Evolutionary conservation across 1,140 invertebrate species (phyloP).

Genomic region (Eumeta japonica): DNA sequence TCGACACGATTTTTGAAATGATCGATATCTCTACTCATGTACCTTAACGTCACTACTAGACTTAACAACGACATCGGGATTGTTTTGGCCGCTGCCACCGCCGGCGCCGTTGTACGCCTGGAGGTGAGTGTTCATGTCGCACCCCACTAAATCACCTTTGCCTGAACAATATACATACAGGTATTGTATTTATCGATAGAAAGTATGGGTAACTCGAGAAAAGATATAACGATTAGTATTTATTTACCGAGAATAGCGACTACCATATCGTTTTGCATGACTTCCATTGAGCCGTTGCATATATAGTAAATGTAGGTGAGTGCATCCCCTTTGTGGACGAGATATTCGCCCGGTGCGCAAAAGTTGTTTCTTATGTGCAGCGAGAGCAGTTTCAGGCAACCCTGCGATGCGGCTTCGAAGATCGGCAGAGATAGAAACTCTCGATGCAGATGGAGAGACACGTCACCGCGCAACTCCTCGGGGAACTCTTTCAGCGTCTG

Average conservation of each 20-base stretch:
- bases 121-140: constrained; percentile 82
- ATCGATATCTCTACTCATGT: constrained; percentile 9
- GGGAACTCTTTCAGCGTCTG: constrained; percentile 96
- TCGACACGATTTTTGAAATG: no score
- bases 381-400: constrained; percentile 87
- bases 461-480: constrained; percentile 90
- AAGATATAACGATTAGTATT: constrained; percentile 2
- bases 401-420: constrained; percentile 89
- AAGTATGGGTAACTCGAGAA: constrained; percentile 2
- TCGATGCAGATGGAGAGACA: constrained; percentile 91
- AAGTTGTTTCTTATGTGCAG: constrained; percentile 89
- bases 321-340: constrained; percentile 96
- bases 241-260: constrained; percentile 92
- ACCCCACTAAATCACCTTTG: constrained; percentile 94
- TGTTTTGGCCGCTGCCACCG: constrained; percentile 59
- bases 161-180: constrained; percentile 49
- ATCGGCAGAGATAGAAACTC: constrained; percentile 93
- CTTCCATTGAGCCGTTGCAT: constrained; percentile 97
- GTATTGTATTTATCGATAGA: background rate
- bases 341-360: constrained; percentile 94
- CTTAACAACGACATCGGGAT: constrained; percentile 79
- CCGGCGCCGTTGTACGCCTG: constrained; percentile 57
- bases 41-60: constrained; percentile 90
- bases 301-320: constrained; percentile 95
- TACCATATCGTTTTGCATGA: constrained; percentile 96